phyloP scores from a whole-genome alignment of 1,140 invertebrate genomes.

The Augochlora pura region DNA sequence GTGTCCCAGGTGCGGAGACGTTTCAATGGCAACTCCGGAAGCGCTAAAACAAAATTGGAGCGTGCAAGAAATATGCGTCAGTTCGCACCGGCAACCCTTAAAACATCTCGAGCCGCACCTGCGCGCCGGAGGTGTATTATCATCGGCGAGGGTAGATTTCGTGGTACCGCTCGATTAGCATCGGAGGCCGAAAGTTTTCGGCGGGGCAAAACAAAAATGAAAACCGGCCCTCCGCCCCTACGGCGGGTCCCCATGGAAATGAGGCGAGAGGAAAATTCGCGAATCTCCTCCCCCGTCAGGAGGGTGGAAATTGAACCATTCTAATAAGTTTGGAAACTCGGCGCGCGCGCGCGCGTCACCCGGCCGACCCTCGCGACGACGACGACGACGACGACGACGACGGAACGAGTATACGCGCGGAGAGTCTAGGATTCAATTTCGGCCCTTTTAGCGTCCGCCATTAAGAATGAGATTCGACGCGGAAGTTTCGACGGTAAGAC shows the following conservation, averaged over 20 bases:
- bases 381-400: no score
- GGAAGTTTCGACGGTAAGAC: not conserved
- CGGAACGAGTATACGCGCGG: not conserved
- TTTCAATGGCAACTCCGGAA: no score
- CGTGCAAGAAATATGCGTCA: no score
- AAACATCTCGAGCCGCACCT: no score
- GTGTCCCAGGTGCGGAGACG: no score
- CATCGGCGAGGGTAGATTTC: no score
- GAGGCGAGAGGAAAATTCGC: not conserved
- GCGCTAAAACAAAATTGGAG: no score
- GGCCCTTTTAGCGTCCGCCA: not conserved
- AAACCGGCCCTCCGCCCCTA: not conserved
- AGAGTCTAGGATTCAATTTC: constrained; percentile 19
- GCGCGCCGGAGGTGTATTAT: no score
- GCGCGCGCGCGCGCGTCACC: not conserved
- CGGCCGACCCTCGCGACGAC: no score
- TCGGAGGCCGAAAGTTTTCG: not conserved
- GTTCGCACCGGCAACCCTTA: no score
- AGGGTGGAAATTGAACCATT: constrained; percentile 14
- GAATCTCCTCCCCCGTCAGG: not conserved
- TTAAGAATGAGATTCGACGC: constrained; percentile 5
- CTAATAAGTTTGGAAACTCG: constrained; percentile 21
- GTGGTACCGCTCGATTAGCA: not conserved
- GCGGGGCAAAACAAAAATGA: not conserved
- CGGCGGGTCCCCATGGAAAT: not conserved